Evolutionary conservation across 64 coral and sea anemone genomes (phyloP).

Genomic region (Orbicella faveolata): DNA sequence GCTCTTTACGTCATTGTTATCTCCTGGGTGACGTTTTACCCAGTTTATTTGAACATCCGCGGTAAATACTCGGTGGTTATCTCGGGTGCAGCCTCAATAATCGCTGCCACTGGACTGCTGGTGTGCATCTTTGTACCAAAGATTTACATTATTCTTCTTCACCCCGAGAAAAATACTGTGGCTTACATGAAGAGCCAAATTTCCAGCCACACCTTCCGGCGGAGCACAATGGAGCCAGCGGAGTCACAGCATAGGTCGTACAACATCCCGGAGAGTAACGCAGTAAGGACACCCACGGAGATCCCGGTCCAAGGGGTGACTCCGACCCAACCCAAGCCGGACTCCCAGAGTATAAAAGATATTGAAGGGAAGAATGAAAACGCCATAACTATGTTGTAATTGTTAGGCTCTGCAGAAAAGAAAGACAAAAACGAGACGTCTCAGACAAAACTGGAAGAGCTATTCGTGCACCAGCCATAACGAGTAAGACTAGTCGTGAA

Average conservation of each 20-base stretch:
- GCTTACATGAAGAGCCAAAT: constrained; percentile 76
- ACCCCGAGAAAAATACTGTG: constrained; percentile 78
- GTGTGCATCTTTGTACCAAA: constrained; percentile 82
- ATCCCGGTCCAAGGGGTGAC: neutral
- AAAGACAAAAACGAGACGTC: neutral
- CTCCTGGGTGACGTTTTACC: constrained; percentile 83
- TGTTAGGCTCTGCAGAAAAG: neutral
- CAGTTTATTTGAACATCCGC: constrained; percentile 64
- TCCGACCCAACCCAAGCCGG: neutral
- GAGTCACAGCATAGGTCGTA: neutral
- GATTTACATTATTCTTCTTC: constrained; percentile 72
- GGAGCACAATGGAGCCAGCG: neutral
- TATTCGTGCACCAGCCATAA: no score
- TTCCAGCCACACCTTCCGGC: constrained; percentile 57
- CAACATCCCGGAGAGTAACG: neutral
- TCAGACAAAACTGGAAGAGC: neutral
- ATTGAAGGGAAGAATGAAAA: neutral
- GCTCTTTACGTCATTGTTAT: constrained; percentile 69
- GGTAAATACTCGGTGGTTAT: constrained; percentile 65
- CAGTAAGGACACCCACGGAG: neutral
- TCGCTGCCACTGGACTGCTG: constrained; percentile 63
- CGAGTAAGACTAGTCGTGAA: no score
- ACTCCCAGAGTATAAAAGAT: neutral
- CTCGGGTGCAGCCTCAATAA: constrained; percentile 55
- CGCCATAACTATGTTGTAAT: neutral